Evolutionary conservation across 2,888 invertebrate genomes (phyloP).

Genomic region (Xestia c-nigrum): DNA sequence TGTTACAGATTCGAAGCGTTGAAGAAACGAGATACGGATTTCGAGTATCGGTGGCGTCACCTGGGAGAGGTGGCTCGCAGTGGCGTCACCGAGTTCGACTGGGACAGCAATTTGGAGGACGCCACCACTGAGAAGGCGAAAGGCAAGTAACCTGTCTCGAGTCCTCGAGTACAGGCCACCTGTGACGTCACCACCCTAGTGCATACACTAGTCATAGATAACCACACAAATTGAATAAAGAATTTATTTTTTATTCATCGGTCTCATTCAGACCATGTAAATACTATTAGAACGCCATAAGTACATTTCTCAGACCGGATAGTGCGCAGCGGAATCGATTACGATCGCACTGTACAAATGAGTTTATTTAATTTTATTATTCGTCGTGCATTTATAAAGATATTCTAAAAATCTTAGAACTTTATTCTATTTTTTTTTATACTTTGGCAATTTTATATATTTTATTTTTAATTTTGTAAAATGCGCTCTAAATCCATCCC

Average conservation of each 20-base stretch:
- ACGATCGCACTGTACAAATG: constrained; percentile 50
- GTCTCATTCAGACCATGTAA: constrained; percentile 62
- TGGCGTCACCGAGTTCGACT: constrained; percentile 96
- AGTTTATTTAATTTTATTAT: constrained; percentile 57
- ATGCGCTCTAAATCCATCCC: constrained; percentile 81
- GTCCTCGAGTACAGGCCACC: constrained; percentile 2
- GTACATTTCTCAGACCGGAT: constrained; percentile 58
- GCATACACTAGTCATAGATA: constrained; percentile 80
- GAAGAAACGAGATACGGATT: constrained; percentile 95
- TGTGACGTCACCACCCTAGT: constrained; percentile 70
- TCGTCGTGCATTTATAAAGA: constrained; percentile 65
- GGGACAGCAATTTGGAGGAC: constrained; percentile 96
- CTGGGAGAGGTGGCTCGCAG: constrained; percentile 95
- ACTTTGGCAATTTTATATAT: constrained; percentile 52
- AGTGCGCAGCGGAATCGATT: constrained; percentile 39
- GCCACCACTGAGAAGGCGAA: constrained; percentile 89
- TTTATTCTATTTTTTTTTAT: constrained; percentile 34
- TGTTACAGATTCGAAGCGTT: constrained; percentile 93
- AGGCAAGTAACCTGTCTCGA: constrained; percentile 79
- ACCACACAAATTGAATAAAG: constrained; percentile 63
- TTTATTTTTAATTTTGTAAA: constrained; percentile 62
- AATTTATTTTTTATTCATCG: constrained; percentile 63
- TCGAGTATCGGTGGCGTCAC: constrained; percentile 95
- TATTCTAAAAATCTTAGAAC: constrained; percentile 51
- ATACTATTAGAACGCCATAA: constrained; percentile 59